Conservation (phyloP, 2,888 invertebrate genomes). For the Xestia ashworthii region DNA sequence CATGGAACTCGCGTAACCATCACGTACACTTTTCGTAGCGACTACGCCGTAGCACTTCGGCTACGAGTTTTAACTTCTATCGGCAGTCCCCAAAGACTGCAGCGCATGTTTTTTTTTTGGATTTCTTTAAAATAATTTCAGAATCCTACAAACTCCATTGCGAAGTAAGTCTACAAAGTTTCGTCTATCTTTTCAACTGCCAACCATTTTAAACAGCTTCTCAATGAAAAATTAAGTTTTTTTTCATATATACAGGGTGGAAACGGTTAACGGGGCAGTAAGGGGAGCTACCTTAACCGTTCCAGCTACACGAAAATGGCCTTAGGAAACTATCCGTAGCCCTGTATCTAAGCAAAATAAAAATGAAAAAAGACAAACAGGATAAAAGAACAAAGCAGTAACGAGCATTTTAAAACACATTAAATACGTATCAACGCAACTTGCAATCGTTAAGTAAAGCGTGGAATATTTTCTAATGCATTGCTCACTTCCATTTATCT, state of each 20-base stretch:
- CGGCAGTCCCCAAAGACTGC: no score
- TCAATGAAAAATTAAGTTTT: background rate
- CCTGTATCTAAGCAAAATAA: background rate
- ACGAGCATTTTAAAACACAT: background rate
- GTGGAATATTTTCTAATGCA: background rate
- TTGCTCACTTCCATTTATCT: slow-evolving; percentile 28
- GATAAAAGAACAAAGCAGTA: background rate
- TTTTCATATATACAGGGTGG: background rate
- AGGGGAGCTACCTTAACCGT: no score
- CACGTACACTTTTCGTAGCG: no score
- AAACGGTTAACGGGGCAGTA: no score
- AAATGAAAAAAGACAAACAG: background rate
- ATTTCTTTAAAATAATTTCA: background rate
- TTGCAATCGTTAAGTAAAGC: background rate
- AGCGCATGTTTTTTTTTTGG: no score
- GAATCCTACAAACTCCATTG: background rate
- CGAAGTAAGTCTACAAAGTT: background rate
- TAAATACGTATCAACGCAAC: background rate
- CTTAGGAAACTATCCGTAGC: no score
- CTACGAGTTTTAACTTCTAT: no score
- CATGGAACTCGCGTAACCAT: no score
- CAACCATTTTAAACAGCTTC: background rate
- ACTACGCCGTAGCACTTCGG: no score
- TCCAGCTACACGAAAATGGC: no score
- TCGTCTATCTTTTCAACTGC: background rate